phyloP scores from a whole-genome alignment of 2,797 vertebrate species.

The Acanthornis magna region DNA sequence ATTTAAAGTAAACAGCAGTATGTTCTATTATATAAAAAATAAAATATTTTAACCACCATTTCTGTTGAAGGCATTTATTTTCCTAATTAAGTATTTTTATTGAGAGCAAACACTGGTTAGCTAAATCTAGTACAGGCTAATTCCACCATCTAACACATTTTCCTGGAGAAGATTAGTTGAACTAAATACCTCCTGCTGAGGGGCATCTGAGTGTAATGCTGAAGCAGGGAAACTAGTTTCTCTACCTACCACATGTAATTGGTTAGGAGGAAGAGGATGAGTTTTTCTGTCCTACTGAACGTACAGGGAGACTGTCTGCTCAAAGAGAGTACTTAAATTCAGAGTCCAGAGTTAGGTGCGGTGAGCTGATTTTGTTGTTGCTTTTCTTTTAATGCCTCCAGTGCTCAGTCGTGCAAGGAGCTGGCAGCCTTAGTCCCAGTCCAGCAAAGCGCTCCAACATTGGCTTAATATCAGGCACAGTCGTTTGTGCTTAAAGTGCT shows the following conservation, averaged over 20 bases:
- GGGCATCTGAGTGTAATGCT: background rate
- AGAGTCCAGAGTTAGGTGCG: background rate
- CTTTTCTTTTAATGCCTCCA: background rate
- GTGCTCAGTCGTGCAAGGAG: background rate
- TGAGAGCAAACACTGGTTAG: background rate
- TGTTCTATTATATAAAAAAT: constrained; percentile 69
- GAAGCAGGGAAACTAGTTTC: background rate
- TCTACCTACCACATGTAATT: background rate
- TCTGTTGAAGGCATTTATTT: constrained; percentile 45
- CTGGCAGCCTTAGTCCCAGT: background rate
- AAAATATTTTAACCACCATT: constrained; percentile 66
- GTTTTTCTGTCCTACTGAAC: background rate
- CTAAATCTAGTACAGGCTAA: background rate
- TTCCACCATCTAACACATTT: background rate
- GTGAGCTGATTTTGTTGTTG: background rate
- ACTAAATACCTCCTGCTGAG: background rate
- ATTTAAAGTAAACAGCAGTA: constrained; percentile 65
- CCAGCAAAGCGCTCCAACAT: background rate
- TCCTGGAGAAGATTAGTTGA: background rate
- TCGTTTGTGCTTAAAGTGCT: background rate
- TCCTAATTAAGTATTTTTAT: background rate
- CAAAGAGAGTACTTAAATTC: fast-evolving
- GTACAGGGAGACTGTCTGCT: background rate
- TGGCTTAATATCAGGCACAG: background rate
- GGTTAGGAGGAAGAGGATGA: background rate